Conservation (phyloP, 2,888 invertebrate genomes). For the Blera fallax region DNA sequence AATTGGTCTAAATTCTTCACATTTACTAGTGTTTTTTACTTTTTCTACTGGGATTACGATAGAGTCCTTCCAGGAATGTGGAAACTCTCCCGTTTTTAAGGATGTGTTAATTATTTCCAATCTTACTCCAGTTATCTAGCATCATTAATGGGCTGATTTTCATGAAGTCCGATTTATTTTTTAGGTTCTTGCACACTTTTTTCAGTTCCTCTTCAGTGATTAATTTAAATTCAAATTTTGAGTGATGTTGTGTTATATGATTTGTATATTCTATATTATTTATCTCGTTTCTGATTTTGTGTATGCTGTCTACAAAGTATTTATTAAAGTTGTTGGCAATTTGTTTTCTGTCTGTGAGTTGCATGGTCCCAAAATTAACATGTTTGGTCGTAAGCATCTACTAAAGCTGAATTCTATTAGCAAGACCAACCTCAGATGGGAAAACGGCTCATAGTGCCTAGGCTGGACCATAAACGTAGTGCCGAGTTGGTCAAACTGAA, state of each 20-base stretch:
- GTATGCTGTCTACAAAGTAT: neutral
- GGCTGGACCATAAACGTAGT: too few relatives aligned
- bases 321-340: neutral
- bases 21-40: neutral
- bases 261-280: neutral
- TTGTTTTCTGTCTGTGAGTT: neutral
- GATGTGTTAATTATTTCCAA: neutral
- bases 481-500: too few relatives aligned
- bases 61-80: neutral
- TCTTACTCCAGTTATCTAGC: too few relatives aligned
- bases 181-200: too few relatives aligned
- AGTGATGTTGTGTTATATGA: neutral
- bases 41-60: neutral
- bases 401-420: too few relatives aligned
- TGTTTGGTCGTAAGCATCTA: neutral
- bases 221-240: neutral
- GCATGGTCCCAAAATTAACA: neutral
- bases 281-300: neutral
- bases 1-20: neutral
- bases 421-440: too few relatives aligned
- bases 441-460: too few relatives aligned
- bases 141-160: too few relatives aligned
- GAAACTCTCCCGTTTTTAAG: neutral
- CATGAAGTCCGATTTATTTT: too few relatives aligned
- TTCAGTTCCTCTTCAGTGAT: neutral